Percentiles rank a stretch among this genome's conserved stretches.
phyloP scores from a whole-genome alignment of 2,888 invertebrate species.

The Chalcosyrphus nemorum region DNA sequence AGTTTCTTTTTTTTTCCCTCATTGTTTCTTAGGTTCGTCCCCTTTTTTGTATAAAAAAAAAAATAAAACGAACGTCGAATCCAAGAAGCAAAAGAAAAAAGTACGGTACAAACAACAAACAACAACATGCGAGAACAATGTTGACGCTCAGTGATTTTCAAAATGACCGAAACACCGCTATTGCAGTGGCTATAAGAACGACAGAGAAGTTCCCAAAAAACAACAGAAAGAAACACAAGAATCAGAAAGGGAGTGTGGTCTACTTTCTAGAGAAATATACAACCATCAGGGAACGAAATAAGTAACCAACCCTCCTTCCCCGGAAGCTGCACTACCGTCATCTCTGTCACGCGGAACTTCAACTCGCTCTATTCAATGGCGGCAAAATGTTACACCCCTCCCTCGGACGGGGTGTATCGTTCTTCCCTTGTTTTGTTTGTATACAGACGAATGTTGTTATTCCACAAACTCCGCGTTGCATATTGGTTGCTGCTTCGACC shows the following conservation, averaged over 20 bases:
- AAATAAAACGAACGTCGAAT: neutral
- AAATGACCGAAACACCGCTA: neutral
- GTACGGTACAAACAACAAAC: slow-evolving; percentile 32
- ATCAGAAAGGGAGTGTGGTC: slow-evolving; percentile 32
- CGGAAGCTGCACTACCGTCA: neutral
- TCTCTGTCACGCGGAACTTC: neutral
- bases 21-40: slow-evolving; percentile 53
- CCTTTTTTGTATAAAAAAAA: slow-evolving; percentile 30
- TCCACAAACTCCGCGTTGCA: slow-evolving; percentile 62
- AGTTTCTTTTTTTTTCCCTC: slow-evolving; percentile 6
- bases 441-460: slow-evolving; percentile 68
- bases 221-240: neutral
- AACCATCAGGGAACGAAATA: slow-evolving; percentile 33
- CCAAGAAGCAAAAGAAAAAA: slow-evolving; percentile 30
- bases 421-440: slow-evolving; percentile 65
- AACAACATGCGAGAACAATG: slow-evolving; percentile 14
- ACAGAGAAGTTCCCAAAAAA: neutral
- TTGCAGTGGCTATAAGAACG: neutral
- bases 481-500: slow-evolving; percentile 56
- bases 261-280: slow-evolving; percentile 40
- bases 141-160: slow-evolving; percentile 21
- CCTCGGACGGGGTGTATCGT: slow-evolving; percentile 52
- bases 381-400: slow-evolving; percentile 40
- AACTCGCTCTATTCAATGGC: too few relatives aligned
- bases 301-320: neutral